Conservation (phyloP, 2,888 invertebrate genomes). For the Helleia helle region DNA sequence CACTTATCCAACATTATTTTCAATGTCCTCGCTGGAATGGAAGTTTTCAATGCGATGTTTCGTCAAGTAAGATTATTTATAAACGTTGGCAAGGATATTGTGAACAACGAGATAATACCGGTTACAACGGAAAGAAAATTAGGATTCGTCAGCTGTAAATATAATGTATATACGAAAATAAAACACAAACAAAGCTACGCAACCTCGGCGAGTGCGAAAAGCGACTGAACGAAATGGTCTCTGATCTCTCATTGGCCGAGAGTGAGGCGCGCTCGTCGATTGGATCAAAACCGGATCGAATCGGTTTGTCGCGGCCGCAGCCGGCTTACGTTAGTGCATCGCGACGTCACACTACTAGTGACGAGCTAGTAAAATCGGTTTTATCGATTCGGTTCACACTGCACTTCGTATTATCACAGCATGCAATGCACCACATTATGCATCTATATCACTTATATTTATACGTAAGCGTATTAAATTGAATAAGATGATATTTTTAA, state of each 20-base stretch:
- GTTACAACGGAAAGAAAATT: slow-evolving; percentile 27
- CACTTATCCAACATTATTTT: slow-evolving; percentile 68
- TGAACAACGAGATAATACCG: slow-evolving; percentile 30
- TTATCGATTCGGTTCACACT: slow-evolving; percentile 21
- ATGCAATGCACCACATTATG: neutral
- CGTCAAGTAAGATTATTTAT: slow-evolving; percentile 8
- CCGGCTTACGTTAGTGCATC: slow-evolving; percentile 61
- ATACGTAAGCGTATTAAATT: neutral
- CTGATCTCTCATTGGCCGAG: slow-evolving; percentile 58
- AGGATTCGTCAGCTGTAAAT: slow-evolving; percentile 33
- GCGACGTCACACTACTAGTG: slow-evolving; percentile 31
- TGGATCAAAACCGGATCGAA: slow-evolving; percentile 60
- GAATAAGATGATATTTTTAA: slow-evolving; percentile 15
- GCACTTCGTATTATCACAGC: neutral
- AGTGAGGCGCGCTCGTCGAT: slow-evolving; percentile 51
- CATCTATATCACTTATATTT: neutral
- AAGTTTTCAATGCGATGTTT: slow-evolving; percentile 10
- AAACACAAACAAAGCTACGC: slow-evolving; percentile 23
- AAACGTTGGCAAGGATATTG: slow-evolving; percentile 11
- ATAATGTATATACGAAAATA: slow-evolving; percentile 11
- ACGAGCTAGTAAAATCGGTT: slow-evolving; percentile 29
- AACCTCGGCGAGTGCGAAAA: slow-evolving; percentile 34
- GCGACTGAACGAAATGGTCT: slow-evolving; percentile 46
- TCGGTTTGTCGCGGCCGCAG: slow-evolving; percentile 57
- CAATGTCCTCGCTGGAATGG: slow-evolving; percentile 11